Conservation (phyloP, 2,797 vertebrate species). For the Saxicola maurus region DNA sequence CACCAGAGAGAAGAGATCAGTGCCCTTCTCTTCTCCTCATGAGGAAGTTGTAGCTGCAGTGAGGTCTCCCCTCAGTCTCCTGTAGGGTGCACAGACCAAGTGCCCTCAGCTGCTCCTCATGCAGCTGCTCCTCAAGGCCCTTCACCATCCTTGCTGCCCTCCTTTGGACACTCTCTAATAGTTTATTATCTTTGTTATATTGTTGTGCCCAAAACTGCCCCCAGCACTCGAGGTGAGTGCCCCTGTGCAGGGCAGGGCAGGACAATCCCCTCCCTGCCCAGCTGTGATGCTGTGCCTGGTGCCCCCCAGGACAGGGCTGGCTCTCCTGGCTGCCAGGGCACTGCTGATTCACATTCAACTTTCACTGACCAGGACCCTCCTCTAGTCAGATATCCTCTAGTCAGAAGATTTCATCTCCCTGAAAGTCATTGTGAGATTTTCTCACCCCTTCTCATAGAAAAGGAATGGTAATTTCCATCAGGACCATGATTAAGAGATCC, state of each 20-base stretch:
- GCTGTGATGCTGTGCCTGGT: background rate
- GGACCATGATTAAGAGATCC: background rate
- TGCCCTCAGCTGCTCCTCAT: background rate
- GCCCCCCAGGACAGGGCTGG: fast-evolving
- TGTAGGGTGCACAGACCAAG: background rate
- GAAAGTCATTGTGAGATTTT: background rate
- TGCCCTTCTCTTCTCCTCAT: background rate
- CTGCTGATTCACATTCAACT: background rate
- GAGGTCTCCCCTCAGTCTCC: background rate
- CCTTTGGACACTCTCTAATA: background rate
- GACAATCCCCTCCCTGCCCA: background rate
- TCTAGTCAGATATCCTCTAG: background rate
- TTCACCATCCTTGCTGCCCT: background rate
- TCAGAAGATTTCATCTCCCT: background rate
- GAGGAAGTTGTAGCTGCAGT: fast-evolving
- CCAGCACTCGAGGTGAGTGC: fast-evolving
- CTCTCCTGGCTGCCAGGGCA: background rate
- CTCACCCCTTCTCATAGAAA: background rate
- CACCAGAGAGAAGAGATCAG: background rate
- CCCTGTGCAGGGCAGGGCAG: background rate
- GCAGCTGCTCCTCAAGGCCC: fast-evolving
- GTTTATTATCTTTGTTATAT: background rate
- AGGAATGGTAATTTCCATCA: background rate
- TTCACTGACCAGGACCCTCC: background rate
- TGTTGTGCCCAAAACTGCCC: background rate